Percentiles rank a stretch among this genome's conserved stretches.
Evolutionary conservation across 2,113 vertebrate species (phyloP).

Genomic region (Tychaedon coryphoeus): DNA sequence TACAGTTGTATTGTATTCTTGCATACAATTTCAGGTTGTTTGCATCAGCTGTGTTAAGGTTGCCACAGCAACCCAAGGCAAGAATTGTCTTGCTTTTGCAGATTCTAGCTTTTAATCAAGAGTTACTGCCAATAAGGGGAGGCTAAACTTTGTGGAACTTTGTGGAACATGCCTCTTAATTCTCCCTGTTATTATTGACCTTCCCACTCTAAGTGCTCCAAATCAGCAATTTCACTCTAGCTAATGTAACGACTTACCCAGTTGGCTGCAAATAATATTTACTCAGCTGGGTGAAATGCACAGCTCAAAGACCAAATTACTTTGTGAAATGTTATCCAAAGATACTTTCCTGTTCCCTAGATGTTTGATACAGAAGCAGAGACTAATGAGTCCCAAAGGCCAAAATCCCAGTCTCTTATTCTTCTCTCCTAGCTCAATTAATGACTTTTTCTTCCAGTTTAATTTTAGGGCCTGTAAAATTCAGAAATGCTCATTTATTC

Average conservation of each 20-base stretch:
- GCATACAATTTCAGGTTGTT: not conserved
- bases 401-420: not conserved
- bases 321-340: conserved; percentile 2
- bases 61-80: conserved; percentile 56
- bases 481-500: not conserved
- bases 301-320: not conserved
- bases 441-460: not conserved
- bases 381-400: conserved; percentile 42
- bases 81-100: conserved; percentile 35
- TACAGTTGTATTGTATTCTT: not conserved
- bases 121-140: not conserved
- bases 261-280: conserved; percentile 19
- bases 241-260: not conserved
- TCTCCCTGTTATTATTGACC: not conserved
- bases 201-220: not conserved
- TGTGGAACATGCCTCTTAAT: not conserved
- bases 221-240: not conserved
- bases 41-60: not conserved
- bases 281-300: conserved; percentile 10
- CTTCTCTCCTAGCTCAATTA: not conserved
- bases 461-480: conserved; percentile 7
- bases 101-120: not conserved
- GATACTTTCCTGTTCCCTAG: not conserved
- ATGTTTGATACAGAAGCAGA: not conserved
- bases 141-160: conserved; percentile 16